Evolutionary conservation across 2,888 invertebrate genomes (phyloP).

Genomic region (Lasius fuliginosus): DNA sequence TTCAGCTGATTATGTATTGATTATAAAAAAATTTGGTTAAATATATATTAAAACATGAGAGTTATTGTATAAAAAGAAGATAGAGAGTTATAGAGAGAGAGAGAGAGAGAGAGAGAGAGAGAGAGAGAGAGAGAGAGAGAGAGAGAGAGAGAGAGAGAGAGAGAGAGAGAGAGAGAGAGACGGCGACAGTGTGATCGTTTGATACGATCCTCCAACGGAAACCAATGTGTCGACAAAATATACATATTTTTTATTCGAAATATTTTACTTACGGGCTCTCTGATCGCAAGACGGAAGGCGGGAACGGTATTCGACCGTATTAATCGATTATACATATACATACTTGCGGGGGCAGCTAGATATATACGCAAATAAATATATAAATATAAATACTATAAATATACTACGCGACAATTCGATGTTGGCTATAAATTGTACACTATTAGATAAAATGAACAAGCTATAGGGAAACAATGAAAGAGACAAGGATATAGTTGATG

Average conservation of each 20-base stretch:
- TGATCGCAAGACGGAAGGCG: conserved; percentile 48
- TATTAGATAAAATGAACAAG: conserved; percentile 74
- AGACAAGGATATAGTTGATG: conserved; percentile 8
- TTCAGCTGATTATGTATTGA: neutral
- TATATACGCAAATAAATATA: conserved; percentile 62
- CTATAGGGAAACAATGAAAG: conserved; percentile 1
- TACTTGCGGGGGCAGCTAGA: conserved; percentile 62
- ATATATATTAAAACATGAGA: conserved; percentile 14
- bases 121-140: no score
- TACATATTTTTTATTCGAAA: conserved; percentile 81
- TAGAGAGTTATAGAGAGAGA: neutral
- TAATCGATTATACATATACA: conserved; percentile 68
- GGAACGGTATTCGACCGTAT: conserved; percentile 42
- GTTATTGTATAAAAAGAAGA: conserved; percentile 26
- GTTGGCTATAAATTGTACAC: conserved; percentile 81
- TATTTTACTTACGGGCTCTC: conserved; percentile 78
- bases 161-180: neutral
- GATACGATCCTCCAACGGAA: conserved; percentile 64
- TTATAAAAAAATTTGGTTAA: conserved; percentile 19
- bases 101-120: neutral
- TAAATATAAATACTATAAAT: conserved; percentile 67
- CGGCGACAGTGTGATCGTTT: conserved; percentile 30
- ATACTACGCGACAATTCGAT: conserved; percentile 74
- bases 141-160: neutral
- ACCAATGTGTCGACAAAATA: conserved; percentile 77